Percentiles rank a stretch among this genome's conserved stretches.
These are phyloP conservation scores for Cyrtonyx montezumae DNA, from an alignment of 2,113 vertebrate genomes.

Conservation along the genomic window DNA sequence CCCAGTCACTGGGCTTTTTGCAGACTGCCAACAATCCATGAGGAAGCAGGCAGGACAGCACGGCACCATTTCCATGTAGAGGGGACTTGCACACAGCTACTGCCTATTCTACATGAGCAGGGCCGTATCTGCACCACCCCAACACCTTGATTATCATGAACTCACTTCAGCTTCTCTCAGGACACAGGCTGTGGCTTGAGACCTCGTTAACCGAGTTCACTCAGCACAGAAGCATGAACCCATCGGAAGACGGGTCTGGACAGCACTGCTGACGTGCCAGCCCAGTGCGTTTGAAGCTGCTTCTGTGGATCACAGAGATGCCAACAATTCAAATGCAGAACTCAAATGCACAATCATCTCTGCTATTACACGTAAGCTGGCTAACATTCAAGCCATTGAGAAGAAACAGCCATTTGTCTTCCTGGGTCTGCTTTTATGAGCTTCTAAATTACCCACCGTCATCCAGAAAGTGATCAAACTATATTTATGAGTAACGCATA, in stretches of 20 bases:
- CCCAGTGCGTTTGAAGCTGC: fast-evolving
- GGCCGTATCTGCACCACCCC: neutral
- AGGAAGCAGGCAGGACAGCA: neutral
- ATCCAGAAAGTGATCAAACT: neutral
- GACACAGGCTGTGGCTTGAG: neutral
- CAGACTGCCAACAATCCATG: neutral
- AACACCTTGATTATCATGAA: neutral
- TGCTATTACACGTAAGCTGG: fast-evolving
- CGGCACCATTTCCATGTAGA: neutral
- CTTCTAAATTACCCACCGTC: neutral
- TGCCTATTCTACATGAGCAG: fast-evolving
- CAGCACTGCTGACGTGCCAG: neutral
- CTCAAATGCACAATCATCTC: neutral
- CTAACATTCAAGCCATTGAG: constrained; percentile 3
- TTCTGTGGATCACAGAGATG: neutral
- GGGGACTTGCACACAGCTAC: neutral
- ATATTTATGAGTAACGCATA: constrained; percentile 23
- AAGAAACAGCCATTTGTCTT: neutral
- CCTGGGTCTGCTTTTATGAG: neutral
- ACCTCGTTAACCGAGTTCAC: neutral
- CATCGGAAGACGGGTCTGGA: neutral
- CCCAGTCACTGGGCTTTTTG: neutral
- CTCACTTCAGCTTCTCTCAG: neutral
- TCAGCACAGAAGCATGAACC: neutral
- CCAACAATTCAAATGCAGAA: neutral